A percentile compares a stretch with the other conserved stretches of the same genome.
These are phyloP conservation scores for Prionace glauca DNA, from an alignment of 2,797 vertebrate genomes.

Conservation along the genomic window DNA sequence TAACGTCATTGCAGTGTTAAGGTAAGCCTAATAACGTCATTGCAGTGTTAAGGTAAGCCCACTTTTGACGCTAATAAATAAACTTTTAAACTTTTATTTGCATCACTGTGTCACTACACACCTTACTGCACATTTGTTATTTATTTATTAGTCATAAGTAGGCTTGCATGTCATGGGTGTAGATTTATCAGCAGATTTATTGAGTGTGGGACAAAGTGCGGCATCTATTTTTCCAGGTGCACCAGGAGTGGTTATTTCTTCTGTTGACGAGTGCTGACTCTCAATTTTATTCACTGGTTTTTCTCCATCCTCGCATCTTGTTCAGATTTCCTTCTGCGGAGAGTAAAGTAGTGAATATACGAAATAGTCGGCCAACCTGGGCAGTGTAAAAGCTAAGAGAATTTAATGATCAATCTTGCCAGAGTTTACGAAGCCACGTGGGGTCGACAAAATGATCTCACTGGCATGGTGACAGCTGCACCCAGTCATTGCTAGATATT, in stretches of 20 bases:
- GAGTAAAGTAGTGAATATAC: background rate
- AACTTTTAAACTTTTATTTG: background rate
- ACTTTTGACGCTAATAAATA: no score
- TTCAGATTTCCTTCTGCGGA: background rate
- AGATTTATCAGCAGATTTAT: background rate
- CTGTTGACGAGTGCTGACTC: background rate
- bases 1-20: no score
- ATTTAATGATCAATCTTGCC: background rate
- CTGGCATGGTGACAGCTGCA: background rate
- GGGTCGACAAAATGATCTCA: background rate
- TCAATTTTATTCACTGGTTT: background rate
- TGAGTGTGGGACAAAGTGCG: background rate
- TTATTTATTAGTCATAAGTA: no score
- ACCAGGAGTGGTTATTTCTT: background rate
- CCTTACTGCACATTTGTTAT: background rate
- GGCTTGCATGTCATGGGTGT: background rate
- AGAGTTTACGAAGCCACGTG: background rate
- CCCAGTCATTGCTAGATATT: background rate
- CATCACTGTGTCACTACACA: background rate
- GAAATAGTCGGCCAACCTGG: background rate
- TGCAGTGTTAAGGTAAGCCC: no score
- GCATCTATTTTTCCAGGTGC: background rate
- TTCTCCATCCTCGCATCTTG: background rate
- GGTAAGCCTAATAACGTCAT: no score
- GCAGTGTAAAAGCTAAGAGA: background rate